phyloP scores from a whole-genome alignment of 2,888 invertebrate species.

The Desoria tigrina region DNA sequence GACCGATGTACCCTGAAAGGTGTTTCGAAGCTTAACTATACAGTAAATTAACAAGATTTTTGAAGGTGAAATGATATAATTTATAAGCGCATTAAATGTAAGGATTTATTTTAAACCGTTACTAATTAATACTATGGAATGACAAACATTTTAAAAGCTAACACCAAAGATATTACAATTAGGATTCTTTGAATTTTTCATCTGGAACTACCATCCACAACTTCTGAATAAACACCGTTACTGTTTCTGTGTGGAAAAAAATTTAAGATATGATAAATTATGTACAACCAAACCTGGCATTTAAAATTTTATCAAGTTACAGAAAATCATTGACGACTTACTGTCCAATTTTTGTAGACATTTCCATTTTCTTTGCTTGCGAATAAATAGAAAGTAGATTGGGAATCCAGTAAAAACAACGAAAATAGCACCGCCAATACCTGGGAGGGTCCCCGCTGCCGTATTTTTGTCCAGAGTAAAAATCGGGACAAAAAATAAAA shows the following conservation, averaged over 20 bases:
- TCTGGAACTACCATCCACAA: background rate
- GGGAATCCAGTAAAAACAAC: constrained; percentile 17
- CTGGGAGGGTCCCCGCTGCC: background rate
- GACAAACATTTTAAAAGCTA: too few species aligned
- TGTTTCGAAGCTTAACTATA: too few species aligned
- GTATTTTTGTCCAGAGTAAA: constrained; percentile 5
- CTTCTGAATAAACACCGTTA: background rate
- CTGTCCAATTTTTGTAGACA: background rate
- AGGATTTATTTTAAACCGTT: too few species aligned
- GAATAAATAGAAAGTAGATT: constrained; percentile 17
- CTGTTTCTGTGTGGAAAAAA: background rate
- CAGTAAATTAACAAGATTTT: too few species aligned
- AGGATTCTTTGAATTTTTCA: too few species aligned
- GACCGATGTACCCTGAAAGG: too few species aligned
- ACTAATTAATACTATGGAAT: too few species aligned
- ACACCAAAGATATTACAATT: too few species aligned
- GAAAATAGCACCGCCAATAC: constrained; percentile 9
- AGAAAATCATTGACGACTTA: background rate
- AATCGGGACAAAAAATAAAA: constrained; percentile 9
- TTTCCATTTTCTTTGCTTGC: background rate
- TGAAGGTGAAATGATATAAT: too few species aligned
- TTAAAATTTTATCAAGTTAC: background rate
- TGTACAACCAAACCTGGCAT: background rate
- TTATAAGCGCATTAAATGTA: too few species aligned
- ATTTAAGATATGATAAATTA: background rate